Evolutionary conservation across 2,797 vertebrate genomes (phyloP).

Genomic region (Delichon dasypus): DNA sequence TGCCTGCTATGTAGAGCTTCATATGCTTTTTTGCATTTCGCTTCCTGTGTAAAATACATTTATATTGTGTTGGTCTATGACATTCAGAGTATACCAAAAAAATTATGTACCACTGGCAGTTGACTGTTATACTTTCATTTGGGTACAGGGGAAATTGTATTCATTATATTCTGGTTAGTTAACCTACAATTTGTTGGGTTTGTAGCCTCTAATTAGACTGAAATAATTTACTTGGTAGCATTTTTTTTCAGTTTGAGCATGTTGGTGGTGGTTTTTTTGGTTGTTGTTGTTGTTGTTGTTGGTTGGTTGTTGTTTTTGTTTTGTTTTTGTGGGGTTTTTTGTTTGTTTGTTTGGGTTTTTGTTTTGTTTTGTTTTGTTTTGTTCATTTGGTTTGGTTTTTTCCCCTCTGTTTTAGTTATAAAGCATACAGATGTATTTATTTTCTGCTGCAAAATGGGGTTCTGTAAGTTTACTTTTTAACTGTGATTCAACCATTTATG

Average conservation of each 20-base stretch:
- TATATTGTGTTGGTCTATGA: neutral
- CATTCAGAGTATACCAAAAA: neutral
- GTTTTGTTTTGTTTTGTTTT: too few species aligned
- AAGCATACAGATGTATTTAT: neutral
- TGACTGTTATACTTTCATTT: neutral
- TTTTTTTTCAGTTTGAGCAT: neutral
- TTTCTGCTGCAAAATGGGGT: neutral
- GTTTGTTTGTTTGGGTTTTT: too few species aligned
- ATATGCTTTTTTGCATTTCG: neutral
- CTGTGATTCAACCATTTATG: neutral
- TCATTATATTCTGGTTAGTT: neutral
- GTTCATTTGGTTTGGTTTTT: neutral
- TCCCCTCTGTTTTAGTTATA: neutral
- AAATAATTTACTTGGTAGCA: neutral
- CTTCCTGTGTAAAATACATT: neutral
- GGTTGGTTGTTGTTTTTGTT: too few species aligned
- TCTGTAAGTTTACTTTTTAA: neutral
- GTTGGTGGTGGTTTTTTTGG: too few species aligned
- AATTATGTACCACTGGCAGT: rapidly evolving
- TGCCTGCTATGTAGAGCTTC: too few species aligned
- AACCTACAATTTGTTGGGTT: neutral
- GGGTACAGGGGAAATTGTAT: neutral
- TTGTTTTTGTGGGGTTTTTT: too few species aligned
- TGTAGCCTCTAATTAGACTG: neutral
- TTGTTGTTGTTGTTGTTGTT: too few species aligned